phyloP scores from a whole-genome alignment of 2,888 invertebrate species.

The Synergus itoensis region DNA sequence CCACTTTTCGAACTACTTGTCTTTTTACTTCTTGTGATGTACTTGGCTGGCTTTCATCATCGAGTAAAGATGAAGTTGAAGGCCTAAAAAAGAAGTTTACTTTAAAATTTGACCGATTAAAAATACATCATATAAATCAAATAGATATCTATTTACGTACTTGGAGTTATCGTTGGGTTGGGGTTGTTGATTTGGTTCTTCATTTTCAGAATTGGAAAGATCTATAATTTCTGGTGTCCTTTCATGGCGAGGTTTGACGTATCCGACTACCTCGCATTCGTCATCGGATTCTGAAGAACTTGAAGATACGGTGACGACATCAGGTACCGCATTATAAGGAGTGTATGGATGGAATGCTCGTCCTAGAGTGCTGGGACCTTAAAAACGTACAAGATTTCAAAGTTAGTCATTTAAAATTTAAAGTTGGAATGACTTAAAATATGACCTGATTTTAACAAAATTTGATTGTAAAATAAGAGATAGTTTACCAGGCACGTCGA shows the following conservation, averaged over 20 bases:
- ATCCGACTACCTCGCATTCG: conserved; percentile 83
- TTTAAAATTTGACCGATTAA: background rate
- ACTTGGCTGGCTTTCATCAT: conserved; percentile 51
- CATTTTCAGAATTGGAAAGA: conserved; percentile 81
- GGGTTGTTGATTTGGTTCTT: conserved; percentile 62
- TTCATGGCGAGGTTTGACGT: conserved; percentile 84
- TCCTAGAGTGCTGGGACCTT: conserved; percentile 69
- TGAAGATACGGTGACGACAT: conserved; percentile 68
- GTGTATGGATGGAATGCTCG: conserved; percentile 61
- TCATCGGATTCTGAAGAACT: conserved; percentile 78
- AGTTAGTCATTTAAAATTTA: background rate
- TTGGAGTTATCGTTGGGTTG: background rate
- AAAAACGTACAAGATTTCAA: background rate
- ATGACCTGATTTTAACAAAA: background rate
- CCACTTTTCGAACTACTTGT: conserved; percentile 26
- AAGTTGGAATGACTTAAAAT: background rate
- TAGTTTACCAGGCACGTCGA: conserved; percentile 36
- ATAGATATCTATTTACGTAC: background rate
- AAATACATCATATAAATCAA: too few species aligned
- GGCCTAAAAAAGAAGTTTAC: conserved; percentile 27
- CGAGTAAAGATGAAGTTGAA: background rate
- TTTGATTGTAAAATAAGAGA: background rate
- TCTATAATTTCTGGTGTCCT: conserved; percentile 84
- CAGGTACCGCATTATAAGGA: conserved; percentile 58
- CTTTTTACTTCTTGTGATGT: conserved; percentile 49